These are phyloP conservation scores for Heliconius hermathena DNA, from an alignment of 1,140 invertebrate species.

Conservation along the genomic window DNA sequence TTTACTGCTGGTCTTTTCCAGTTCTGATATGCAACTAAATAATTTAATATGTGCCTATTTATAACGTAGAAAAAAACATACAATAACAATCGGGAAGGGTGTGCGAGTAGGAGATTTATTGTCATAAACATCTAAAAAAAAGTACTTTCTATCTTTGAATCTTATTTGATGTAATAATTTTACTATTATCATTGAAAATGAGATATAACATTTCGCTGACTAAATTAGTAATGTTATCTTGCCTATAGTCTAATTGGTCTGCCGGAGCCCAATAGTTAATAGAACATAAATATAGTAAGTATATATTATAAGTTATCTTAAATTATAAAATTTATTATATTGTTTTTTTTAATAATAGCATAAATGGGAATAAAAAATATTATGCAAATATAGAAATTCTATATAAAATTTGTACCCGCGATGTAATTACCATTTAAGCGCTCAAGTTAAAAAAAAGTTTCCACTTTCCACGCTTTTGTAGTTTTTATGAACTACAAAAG, in stretches of 20 bases:
- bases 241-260: neutral
- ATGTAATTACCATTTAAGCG: too few species aligned
- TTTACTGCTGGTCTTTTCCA: neutral
- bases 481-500: too few species aligned
- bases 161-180: too few species aligned
- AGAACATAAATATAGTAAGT: neutral
- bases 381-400: too few species aligned
- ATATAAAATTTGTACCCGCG: too few species aligned
- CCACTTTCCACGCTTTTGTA: neutral
- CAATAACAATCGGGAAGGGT: neutral
- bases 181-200: neutral
- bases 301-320: too few species aligned
- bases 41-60: neutral
- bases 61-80: neutral
- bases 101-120: neutral
- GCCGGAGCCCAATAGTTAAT: neutral
- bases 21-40: neutral
- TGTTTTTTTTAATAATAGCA: neutral
- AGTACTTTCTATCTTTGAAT: too few species aligned
- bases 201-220: neutral
- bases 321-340: neutral
- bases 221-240: neutral
- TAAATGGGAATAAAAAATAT: neutral
- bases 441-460: neutral
- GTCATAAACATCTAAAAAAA: neutral